Evolutionary conservation across 2,888 invertebrate species (phyloP), one percentile per base, ranked within the genome.

Genomic region (Caenorhabditis wallacei): DNA sequence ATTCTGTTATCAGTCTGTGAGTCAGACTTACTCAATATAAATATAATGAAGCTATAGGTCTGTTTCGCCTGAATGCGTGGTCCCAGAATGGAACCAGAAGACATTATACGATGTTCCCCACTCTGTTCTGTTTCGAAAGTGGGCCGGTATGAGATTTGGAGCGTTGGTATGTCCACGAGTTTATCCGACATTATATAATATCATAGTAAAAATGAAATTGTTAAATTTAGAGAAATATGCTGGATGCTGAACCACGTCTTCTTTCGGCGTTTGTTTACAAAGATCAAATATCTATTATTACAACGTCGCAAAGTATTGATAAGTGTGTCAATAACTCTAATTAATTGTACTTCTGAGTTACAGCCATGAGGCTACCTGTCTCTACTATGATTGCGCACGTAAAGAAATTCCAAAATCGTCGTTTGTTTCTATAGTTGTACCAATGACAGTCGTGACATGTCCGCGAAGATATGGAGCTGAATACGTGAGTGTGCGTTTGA

Each of bases 351-450:
- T n/a, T n/a, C n/a, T 61, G 11, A 57, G 8, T 40, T 40, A 22
- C 61, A 61, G 61, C 2, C 20, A 43, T 1, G 24, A 22, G 0
- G 61, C 18, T 8, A 63, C 61, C 16, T 76, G 76, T 30, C 68
- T 59, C 0, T 76, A 76, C n/a, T 76, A 48, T 20, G 76, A 76
- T 20, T 76, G 76, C 22, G 40, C 59, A 46, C 76, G 76, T 1
- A n/a, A 51, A 0, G 68, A 68, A 26, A 68, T 76, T 18, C 76
- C 76, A 0, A 18, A 59, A 13, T 43, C 68, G 26, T 16, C 18
- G 1, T 76, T 68, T 46, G 40, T 59, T 5, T 40, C 66, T 2
- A 20, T 66, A 5, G 37, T 76, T 1, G 57, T 68, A 11, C 76
- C 76, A 7, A 76, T 76, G 76, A 59, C 76, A 18, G 56, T 68